phyloP scores from a whole-genome alignment of 2,113 vertebrate genomes.

The Psettodes erumei region DNA sequence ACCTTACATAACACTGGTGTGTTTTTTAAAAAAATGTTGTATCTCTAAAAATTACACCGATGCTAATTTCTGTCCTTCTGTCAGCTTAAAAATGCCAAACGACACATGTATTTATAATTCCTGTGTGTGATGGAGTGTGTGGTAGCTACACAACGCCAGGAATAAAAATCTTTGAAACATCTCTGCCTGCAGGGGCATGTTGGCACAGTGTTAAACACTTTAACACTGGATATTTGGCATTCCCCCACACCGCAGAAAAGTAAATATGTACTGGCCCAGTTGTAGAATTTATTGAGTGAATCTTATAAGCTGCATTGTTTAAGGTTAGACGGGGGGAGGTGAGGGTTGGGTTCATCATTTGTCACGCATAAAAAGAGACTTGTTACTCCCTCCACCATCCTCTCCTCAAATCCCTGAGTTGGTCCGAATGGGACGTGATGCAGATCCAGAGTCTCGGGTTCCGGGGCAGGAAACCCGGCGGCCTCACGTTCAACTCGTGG shows the following conservation, averaged over 20 bases:
- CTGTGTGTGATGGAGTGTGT: not conserved
- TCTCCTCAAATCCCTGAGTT: slow-evolving; percentile 6
- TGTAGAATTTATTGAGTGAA: not conserved
- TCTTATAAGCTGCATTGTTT: slow-evolving; percentile 3
- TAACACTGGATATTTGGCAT: slow-evolving; percentile 12
- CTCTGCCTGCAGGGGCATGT: slow-evolving; percentile 11
- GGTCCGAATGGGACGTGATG: not conserved
- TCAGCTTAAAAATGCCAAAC: not conserved
- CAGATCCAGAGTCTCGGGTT: slow-evolving; percentile 5
- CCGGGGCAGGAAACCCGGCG: slow-evolving; percentile 34
- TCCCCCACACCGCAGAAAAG: not conserved
- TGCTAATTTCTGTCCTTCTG: not conserved
- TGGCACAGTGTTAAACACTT: slow-evolving; percentile 16
- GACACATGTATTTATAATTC: not conserved
- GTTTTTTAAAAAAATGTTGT: not conserved
- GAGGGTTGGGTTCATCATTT: no score
- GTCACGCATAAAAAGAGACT: not conserved
- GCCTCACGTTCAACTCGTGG: not conserved
- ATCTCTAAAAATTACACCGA: not conserved
- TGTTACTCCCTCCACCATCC: not conserved
- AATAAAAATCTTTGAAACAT: slow-evolving; percentile 3
- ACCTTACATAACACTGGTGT: not conserved
- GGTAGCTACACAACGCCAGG: not conserved
- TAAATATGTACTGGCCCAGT: not conserved
- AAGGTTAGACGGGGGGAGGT: slow-evolving; percentile 2